Evolutionary conservation across 2,113 vertebrate species (phyloP).

Genomic region (Ramphastos sulfuratus): DNA sequence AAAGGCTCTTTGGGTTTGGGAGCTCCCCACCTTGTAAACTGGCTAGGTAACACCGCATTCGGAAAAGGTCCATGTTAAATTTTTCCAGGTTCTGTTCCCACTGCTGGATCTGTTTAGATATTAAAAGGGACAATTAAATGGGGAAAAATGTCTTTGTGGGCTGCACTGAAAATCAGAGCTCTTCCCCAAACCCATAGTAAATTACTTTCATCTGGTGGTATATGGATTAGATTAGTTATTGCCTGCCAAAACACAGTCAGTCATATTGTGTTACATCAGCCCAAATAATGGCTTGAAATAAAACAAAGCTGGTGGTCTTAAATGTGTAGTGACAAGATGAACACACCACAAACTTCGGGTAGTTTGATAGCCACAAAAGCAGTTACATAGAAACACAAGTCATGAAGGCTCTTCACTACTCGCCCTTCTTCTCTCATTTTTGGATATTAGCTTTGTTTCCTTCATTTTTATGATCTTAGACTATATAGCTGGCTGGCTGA

Average conservation of each 20-base stretch:
- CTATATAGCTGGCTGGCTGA: neutral
- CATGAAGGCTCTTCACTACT: neutral
- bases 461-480: neutral
- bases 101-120: slow-evolving; percentile 89
- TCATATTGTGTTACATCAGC: neutral
- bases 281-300: slow-evolving; percentile 37
- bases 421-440: neutral
- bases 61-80: slow-evolving; percentile 95
- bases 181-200: slow-evolving; percentile 23
- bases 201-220: slow-evolving; percentile 12
- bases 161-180: neutral
- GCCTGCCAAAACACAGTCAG: neutral
- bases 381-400: slow-evolving; percentile 3
- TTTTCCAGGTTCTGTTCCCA: slow-evolving; percentile 98
- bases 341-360: neutral
- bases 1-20: slow-evolving; percentile 94
- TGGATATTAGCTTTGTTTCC: neutral
- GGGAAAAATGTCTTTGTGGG: neutral
- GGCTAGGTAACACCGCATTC: slow-evolving; percentile 94
- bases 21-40: slow-evolving; percentile 95
- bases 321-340: slow-evolving; percentile 7
- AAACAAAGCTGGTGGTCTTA: slow-evolving; percentile 47
- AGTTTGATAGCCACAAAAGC: slow-evolving; percentile 16
- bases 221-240: slow-evolving; percentile 22
- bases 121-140: slow-evolving; percentile 18